Evolutionary conservation across 2,888 invertebrate species (phyloP), one percentile per base, ranked within the genome.

Genomic region (Aporophyla nigra): DNA sequence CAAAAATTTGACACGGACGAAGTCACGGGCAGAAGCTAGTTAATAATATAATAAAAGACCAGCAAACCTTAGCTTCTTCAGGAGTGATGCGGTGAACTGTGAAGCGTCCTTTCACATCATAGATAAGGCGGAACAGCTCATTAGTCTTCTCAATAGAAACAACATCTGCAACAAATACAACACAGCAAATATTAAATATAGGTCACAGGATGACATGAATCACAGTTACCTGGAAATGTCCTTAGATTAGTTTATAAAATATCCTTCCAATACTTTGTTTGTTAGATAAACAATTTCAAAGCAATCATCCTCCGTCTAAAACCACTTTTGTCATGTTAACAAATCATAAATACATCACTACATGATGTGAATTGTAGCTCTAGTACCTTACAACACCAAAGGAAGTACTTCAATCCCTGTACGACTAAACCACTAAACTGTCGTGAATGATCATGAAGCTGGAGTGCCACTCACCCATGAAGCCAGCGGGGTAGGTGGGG

Each of bases 61-160:
- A 40, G 27, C 62, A 56, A 62, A 99, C 99, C 97, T 99, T 99
- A 62, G 99, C 99, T 97, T 99, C 99, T 94, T 99, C 99, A 74
- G 98, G 98, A 71, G 99, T 99, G 92, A 99, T 99, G 91, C 99
- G 98, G 95, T 99, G 99, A 87, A 99, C 98, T 87, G 99, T 98
- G 96, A 99, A 99, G 91, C 99, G 98, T 82, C 99, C 99, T 96
- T 99, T 99, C 62, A 99, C 99, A 95, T 99, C 99, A 96, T 99
- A 99, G 93, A 99, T 98, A 89, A 99, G 97, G 88, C 99, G 98
- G 98, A 99, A 99, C 95, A 98, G 98, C 97, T 99, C 99, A 90
- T 98, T 98, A 81, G 99, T 99, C 97, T 99, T 99, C 92, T 99
- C 99, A 97, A 99, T 99, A 78, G 98, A 98, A 86, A 99, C 98